Conservation (phyloP, 2,113 vertebrate genomes). For the Oncorhynchus kisutch region DNA sequence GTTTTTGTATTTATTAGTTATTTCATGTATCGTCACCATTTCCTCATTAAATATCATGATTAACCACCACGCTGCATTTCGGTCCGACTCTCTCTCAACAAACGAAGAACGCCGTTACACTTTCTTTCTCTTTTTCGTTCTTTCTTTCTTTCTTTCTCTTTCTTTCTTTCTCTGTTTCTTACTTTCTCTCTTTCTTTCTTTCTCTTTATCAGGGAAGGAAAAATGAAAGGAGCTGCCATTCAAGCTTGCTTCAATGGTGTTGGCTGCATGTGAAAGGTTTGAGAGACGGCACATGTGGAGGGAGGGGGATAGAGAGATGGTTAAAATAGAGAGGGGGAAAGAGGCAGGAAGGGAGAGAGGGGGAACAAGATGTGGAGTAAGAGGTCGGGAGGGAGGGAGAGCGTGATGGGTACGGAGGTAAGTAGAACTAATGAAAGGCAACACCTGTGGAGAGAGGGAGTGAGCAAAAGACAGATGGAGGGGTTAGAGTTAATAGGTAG, state of each 20-base stretch:
- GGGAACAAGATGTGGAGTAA: too few relatives aligned
- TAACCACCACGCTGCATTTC: too few relatives aligned
- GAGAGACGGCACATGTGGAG: not conserved
- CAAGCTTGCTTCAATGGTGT: not conserved
- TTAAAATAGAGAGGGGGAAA: not conserved
- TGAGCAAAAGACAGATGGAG: too few relatives aligned
- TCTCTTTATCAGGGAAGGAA: not conserved
- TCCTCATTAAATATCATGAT: too few relatives aligned
- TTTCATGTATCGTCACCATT: too few relatives aligned
- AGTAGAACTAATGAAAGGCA: not conserved
- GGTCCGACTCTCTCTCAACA: too few relatives aligned
- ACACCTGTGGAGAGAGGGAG: not conserved
- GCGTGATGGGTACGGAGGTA: not conserved
- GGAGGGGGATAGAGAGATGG: not conserved
- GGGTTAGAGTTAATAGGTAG: too few relatives aligned
- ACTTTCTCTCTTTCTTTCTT: not conserved
- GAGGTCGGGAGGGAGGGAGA: too few relatives aligned
- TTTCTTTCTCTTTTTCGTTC: too few relatives aligned
- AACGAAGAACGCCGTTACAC: too few relatives aligned
- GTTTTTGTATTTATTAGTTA: too few relatives aligned
- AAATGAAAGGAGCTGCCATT: not conserved
- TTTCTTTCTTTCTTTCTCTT: too few relatives aligned
- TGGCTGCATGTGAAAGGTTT: not conserved
- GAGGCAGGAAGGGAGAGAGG: not conserved
- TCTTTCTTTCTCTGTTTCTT: accelerated